Base-by-base conservation (phyloP, 2,888 invertebrate species). In the Noctua janthina region DNA sequence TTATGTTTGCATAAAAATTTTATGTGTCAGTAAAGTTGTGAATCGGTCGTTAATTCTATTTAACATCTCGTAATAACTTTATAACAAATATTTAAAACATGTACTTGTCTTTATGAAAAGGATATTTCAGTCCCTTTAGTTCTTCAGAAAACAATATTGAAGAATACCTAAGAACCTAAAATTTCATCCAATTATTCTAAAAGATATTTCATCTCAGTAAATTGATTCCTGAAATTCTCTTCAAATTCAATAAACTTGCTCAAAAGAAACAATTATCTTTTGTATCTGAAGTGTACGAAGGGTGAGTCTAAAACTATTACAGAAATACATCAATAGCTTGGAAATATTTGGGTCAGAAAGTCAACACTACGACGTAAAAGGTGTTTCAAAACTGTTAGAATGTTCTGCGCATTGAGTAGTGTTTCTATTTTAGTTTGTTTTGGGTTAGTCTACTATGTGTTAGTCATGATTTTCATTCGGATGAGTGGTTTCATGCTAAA, bases 301-400 rank as follows among this genome's bases (percentile, higher is more conserved):
- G 17, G 43, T 43, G 46, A 76, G 13, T 74, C 23, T 59, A 66
- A 73, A 73, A 73, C 51, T 73, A 67, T 46, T n/a, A 78, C 56
- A 29, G n/a, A 59, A 77, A 84, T 75, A 72, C 51, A 56, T 72
- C 23, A 39, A 39, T 56, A 10, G n/a, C 39, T 43, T 64, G 23
- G 23, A 59, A 46, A 39, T 20, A 85, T 81, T 70, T 72, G 62
- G 88, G 89, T 79, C 86, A 74, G 74, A 67, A 76, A 85, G 56
- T 88, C 79, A 88, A 75, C 88, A 79, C 89, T 66, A 4, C n/a
- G 1, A 23, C 54, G 20, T 87, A 79, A 89, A 78, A 84, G 88
- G 82, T 84, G 67, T 81, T 81, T 73, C 70, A 64, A 64, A 76
- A 82, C 29, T 71, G 39, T 66, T 64, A 23, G 10, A 69, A 51